Conservation (phyloP, 2,888 invertebrate genomes). For the Marasmarcha lunaedactyla region DNA sequence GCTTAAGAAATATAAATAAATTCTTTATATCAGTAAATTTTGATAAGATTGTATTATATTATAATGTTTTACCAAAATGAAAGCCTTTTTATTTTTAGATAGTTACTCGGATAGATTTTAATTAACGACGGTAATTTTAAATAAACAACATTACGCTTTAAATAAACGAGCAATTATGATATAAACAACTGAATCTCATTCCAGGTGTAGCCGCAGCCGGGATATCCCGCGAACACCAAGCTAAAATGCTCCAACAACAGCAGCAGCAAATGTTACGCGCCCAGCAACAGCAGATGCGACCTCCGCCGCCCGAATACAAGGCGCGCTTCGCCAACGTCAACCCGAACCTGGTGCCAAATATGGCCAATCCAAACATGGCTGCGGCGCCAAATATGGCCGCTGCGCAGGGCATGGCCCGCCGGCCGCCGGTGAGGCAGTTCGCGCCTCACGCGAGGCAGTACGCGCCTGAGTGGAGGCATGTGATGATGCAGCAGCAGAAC, state of each 20-base stretch:
- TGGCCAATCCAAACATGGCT: slow-evolving; percentile 18
- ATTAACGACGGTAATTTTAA: too few species aligned
- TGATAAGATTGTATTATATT: too few species aligned
- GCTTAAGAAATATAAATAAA: too few species aligned
- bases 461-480: slow-evolving; percentile 59
- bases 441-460: slow-evolving; percentile 49
- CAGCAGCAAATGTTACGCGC: slow-evolving; percentile 75
- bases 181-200: too few species aligned
- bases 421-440: slow-evolving; percentile 31
- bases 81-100: too few species aligned
- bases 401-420: slow-evolving; percentile 29
- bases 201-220: slow-evolving; percentile 56
- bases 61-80: too few species aligned
- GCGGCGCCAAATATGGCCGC: slow-evolving; percentile 24
- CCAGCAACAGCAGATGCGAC: slow-evolving; percentile 71
- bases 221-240: slow-evolving; percentile 72
- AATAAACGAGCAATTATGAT: too few species aligned
- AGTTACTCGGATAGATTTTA: too few species aligned
- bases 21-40: too few species aligned
- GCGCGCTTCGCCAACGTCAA: slow-evolving; percentile 68
- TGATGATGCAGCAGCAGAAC: slow-evolving; percentile 72
- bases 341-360: slow-evolving; percentile 20
- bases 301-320: slow-evolving; percentile 90
- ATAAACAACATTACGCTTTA: too few species aligned
- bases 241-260: slow-evolving; percentile 76